A percentile compares a stretch with the other conserved stretches of the same genome.
Conservation (phyloP, 2,797 vertebrate species). For the Lagodon rhomboides region DNA sequence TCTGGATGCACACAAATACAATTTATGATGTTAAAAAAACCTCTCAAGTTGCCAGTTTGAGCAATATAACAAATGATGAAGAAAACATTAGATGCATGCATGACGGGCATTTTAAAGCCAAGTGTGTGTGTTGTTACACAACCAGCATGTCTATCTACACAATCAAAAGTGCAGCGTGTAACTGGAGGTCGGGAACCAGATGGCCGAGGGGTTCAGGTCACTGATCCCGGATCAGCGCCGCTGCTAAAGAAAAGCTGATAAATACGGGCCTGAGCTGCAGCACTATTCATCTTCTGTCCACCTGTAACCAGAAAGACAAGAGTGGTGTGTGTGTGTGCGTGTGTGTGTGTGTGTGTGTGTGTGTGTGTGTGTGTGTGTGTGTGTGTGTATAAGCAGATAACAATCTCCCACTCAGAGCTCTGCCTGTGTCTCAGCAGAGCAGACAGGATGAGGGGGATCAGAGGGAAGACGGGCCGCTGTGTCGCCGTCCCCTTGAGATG, state of each 20-base stretch:
- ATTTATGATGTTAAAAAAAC: neutral
- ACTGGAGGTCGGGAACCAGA: slow-evolving; percentile 36
- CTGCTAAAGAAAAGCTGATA: slow-evolving; percentile 35
- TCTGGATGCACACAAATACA: neutral
- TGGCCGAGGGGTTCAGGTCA: slow-evolving; percentile 36
- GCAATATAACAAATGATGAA: neutral
- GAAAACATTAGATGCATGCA: neutral
- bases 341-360: neutral
- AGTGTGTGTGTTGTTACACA: too few species aligned
- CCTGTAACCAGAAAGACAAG: slow-evolving; percentile 33
- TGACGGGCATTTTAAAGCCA: neutral
- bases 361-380: slow-evolving; percentile 14
- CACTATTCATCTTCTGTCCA: slow-evolving; percentile 48
- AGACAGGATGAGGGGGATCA: slow-evolving; percentile 48
- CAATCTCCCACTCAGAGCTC: slow-evolving; percentile 51
- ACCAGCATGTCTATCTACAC: neutral
- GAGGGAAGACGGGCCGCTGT: neutral
- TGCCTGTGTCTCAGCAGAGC: slow-evolving; percentile 40
- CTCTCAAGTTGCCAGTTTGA: neutral
- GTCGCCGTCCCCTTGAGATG: slow-evolving; percentile 28
- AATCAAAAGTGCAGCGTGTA: neutral
- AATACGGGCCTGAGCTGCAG: slow-evolving; percentile 30
- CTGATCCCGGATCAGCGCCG: slow-evolving; percentile 34
- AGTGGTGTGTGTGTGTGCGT: slow-evolving; percentile 16
- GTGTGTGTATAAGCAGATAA: slow-evolving; percentile 37